Percentiles rank a stretch among this genome's conserved stretches.
Conservation (phyloP, 2,888 invertebrate species). For the Apamea monoglypha region DNA sequence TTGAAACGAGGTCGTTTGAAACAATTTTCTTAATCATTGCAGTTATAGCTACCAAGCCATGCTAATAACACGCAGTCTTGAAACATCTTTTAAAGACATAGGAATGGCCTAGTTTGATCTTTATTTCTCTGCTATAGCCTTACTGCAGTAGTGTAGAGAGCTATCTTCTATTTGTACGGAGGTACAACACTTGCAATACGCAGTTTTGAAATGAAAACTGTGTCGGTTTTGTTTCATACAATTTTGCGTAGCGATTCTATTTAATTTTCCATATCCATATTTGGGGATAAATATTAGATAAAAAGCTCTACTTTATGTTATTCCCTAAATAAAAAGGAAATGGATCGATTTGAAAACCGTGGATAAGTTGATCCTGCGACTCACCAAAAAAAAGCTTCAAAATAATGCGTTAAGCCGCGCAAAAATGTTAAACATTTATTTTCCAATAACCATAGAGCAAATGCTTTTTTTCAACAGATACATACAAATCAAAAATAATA, state of each 20-base stretch:
- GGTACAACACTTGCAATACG: not conserved
- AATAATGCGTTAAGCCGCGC: too few relatives aligned
- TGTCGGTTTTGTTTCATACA: not conserved
- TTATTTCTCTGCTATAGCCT: not conserved
- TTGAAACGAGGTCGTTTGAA: slow-evolving; percentile 8
- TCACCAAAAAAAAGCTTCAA: not conserved
- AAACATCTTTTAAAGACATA: not conserved
- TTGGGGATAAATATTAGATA: not conserved
- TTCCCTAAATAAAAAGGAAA: not conserved
- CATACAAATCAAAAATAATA: slow-evolving; percentile 16
- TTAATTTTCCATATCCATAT: not conserved
- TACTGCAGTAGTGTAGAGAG: not conserved
- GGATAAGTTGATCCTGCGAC: not conserved
- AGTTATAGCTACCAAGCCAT: not conserved
- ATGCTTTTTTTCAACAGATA: slow-evolving; percentile 6
- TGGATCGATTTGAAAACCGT: not conserved
- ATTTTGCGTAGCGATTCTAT: not conserved
- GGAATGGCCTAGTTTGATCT: not conserved
- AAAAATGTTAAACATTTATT: not conserved
- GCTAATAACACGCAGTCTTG: not conserved
- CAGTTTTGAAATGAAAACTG: not conserved
- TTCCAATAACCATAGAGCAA: slow-evolving; percentile 9
- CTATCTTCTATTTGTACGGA: not conserved
- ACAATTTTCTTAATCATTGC: not conserved
- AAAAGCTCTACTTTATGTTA: not conserved